Evolutionary conservation across 1,140 invertebrate genomes (phyloP).

Genomic region (Cherax destructor): DNA sequence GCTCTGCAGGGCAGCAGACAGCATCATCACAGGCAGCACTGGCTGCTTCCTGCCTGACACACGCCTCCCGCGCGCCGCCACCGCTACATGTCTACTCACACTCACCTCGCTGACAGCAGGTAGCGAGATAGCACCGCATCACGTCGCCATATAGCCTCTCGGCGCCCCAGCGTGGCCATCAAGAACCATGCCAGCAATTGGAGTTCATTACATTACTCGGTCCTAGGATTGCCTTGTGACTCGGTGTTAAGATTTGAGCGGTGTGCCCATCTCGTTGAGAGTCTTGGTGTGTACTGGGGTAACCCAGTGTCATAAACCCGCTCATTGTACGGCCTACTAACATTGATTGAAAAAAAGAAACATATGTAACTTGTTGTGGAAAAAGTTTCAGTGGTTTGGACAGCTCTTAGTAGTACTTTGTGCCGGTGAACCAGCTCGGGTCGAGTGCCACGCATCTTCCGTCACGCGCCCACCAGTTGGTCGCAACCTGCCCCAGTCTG

Average conservation of each 20-base stretch:
- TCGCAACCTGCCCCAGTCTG: slow-evolving; percentile 7
- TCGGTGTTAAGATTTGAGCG: neutral
- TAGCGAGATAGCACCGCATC: neutral
- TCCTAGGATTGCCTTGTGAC: neutral
- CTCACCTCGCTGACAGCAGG: neutral
- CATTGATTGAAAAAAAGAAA: neutral
- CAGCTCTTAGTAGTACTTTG: neutral
- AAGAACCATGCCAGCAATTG: no score
- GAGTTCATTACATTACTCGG: no score
- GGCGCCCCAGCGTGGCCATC: no score
- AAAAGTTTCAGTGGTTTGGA: neutral
- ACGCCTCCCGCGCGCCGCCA: neutral
- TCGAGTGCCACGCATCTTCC: neutral
- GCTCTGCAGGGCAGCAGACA: slow-evolving; percentile 17
- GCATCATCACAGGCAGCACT: neutral
- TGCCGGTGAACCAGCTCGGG: neutral
- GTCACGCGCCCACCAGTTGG: neutral
- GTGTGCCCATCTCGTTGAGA: neutral
- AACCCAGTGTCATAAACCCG: neutral
- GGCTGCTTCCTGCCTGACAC: neutral
- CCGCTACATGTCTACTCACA: no score
- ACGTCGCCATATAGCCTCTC: neutral
- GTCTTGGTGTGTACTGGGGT: neutral
- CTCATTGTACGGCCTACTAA: neutral
- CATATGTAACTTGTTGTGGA: neutral